Evolutionary conservation across 2,797 vertebrate genomes (phyloP).

Genomic region (Sciaenops ocellatus): DNA sequence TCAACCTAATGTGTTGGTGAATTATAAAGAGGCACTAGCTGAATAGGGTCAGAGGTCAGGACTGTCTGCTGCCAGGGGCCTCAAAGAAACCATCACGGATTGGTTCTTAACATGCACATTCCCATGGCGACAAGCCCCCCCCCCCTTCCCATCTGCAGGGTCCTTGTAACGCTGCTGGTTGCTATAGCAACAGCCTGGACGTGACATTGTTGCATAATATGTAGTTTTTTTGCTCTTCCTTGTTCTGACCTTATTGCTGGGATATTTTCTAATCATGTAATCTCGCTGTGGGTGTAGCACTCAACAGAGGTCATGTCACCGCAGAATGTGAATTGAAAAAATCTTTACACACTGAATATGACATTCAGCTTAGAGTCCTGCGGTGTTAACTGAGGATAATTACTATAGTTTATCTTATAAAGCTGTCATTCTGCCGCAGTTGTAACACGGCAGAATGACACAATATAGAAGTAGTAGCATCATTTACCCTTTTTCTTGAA

Average conservation of each 20-base stretch:
- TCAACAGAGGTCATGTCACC: conserved; percentile 9
- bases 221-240: conserved; percentile 41
- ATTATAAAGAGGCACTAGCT: conserved; percentile 59
- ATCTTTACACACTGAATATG: neutral
- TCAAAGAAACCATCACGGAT: conserved; percentile 62
- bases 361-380: neutral
- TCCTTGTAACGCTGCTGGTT: conserved; percentile 70
- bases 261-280: conserved; percentile 48
- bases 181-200: conserved; percentile 83
- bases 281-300: conserved; percentile 27
- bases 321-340: conserved; percentile 13
- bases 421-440: neutral
- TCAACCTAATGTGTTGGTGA: conserved; percentile 32
- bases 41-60: conserved; percentile 72
- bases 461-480: neutral
- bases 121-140: conserved; percentile 68
- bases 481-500: neutral
- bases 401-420: neutral
- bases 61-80: conserved; percentile 58
- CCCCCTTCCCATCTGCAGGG: conserved; percentile 52
- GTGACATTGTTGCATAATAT: conserved; percentile 74
- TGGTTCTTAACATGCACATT: conserved; percentile 67
- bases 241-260: conserved; percentile 52
- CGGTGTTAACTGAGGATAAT: neutral
- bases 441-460: neutral